Evolutionary conservation across 2,797 vertebrate species (phyloP), one percentile per base, ranked within the genome.

Genomic region (Melanotaenia boesemani): DNA sequence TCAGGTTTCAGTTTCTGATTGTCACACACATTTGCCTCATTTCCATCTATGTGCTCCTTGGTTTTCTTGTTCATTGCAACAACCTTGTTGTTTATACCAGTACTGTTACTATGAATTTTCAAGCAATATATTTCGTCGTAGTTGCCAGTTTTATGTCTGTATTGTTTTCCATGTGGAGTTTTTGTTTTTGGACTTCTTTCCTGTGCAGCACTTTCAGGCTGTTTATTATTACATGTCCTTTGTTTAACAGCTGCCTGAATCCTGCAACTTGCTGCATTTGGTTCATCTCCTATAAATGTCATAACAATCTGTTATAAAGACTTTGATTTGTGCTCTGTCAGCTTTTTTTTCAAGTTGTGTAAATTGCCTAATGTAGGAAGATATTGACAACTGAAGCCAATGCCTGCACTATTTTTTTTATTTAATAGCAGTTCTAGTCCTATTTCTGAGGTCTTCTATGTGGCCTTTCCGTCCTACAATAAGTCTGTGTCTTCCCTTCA

Each of bases 401-500:
- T 46, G 5, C 15, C 0, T 3, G 18, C 15, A 39, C 36, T 37
- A 8, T 41, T 36, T 66, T 32, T 57, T 32, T 71, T 48, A 36
- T 80, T 50, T 52, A 74, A 72, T 20, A 57, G 66, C 59, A 60
- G 63, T 65, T 80, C 56, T 34, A 28, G 67, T 63, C 20, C 55
- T 22, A 30, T 70, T 77, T 75, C 44, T 74, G 24, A 24, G 22
- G 24, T 57, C n/a, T 39, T 32, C 28, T 41, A 63, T 72, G 77
- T 74, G 69, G 56, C 52, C 76, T 64, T 63, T 44, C 50, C 72
- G 56, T 24, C 58, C 22, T 41, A 55, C 24, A 55, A 28, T 55
- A 68, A 73, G 59, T 75, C 67, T 58, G 60, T 68, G 73, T 70
- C 59, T 89, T 74, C 70, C 72, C 67, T 76, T 84, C 71, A 83